Conservation (phyloP, 2,888 invertebrate species). For the Sceliomorpha sp. region DNA sequence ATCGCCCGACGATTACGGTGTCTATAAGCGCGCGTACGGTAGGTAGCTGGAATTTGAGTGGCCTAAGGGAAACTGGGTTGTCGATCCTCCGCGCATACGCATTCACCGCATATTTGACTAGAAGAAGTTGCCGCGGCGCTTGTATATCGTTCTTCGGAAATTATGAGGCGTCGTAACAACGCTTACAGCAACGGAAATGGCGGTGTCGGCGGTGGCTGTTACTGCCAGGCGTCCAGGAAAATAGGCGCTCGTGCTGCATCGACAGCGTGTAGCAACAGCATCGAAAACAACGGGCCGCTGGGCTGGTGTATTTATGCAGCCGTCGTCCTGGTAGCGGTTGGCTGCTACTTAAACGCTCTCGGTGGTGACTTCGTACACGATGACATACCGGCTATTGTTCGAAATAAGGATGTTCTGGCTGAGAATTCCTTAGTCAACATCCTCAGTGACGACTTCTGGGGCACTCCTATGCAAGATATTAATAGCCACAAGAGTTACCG, state of each 20-base stretch:
- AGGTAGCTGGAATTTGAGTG: conserved; percentile 5
- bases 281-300: conserved; percentile 74
- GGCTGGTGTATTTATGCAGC: conserved; percentile 85
- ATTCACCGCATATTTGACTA: background rate
- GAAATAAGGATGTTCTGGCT: conserved; percentile 90
- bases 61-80: background rate
- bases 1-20: background rate
- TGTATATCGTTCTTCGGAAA: conserved; percentile 36
- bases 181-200: conserved; percentile 52
- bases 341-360: conserved; percentile 88
- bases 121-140: background rate
- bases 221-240: conserved; percentile 62
- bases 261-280: conserved; percentile 52
- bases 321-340: conserved; percentile 85
- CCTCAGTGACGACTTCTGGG: conserved; percentile 93
- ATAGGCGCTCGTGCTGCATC: conserved; percentile 50
- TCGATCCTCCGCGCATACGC: background rate
- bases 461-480: conserved; percentile 91
- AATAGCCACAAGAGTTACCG: conserved; percentile 93
- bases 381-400: conserved; percentile 91
- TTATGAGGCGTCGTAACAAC: conserved; percentile 68
- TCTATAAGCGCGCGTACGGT: background rate
- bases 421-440: conserved; percentile 84
- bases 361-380: conserved; percentile 93
- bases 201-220: conserved; percentile 55